phyloP scores from a whole-genome alignment of 2,888 invertebrate species.

The Pharmacophagus antenor region DNA sequence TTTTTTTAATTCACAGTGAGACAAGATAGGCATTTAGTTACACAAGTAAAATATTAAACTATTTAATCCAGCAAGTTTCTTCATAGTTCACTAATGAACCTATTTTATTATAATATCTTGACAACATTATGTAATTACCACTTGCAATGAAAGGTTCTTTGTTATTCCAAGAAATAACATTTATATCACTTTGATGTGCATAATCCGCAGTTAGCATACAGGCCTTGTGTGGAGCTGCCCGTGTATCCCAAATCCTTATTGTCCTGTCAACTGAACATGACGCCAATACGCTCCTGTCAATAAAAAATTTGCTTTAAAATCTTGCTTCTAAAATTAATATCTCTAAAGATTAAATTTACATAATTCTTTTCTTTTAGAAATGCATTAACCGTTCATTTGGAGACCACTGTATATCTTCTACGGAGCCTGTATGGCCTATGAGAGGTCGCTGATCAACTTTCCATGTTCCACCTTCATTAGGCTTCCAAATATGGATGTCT shows the following conservation, averaged over 20 bases:
- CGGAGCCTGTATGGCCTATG: constrained; percentile 93
- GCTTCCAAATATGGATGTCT: constrained; percentile 96
- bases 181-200: constrained; percentile 95
- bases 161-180: constrained; percentile 98
- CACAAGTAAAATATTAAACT: background rate
- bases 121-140: constrained; percentile 60
- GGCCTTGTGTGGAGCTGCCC: constrained; percentile 91
- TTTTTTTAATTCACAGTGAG: too few relatives aligned
- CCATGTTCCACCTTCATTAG: constrained; percentile 90
- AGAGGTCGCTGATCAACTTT: constrained; percentile 94
- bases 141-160: constrained; percentile 94
- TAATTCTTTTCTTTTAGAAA: too few relatives aligned
- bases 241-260: constrained; percentile 97
- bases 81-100: background rate
- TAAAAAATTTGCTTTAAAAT: background rate
- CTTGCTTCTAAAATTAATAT: too few relatives aligned
- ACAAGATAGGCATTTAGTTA: too few relatives aligned
- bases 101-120: background rate
- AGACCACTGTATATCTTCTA: constrained; percentile 99
- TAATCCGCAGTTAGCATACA: constrained; percentile 93
- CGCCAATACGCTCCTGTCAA: constrained; percentile 87
- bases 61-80: background rate
- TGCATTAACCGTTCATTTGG: constrained; percentile 88
- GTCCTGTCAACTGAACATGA: constrained; percentile 94
- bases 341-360: too few relatives aligned